Conservation (phyloP, 2,113 vertebrate species). For the Dromas ardeola region DNA sequence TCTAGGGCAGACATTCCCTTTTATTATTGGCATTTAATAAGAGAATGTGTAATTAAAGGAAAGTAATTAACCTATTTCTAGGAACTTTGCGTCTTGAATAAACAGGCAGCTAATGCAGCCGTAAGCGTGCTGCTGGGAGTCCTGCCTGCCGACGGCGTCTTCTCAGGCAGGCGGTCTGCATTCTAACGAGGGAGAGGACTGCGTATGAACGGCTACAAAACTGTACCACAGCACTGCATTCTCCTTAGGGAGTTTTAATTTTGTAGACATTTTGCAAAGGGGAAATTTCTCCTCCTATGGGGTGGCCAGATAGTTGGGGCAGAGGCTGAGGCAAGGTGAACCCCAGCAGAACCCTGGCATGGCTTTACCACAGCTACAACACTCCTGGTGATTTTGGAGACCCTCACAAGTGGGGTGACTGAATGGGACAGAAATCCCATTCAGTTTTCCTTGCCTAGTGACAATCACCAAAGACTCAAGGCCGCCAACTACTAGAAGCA, state of each 20-base stretch:
- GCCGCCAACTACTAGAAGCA: neutral
- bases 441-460: neutral
- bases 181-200: neutral
- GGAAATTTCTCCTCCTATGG: neutral
- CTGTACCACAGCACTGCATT: rapidly evolving
- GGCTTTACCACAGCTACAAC: neutral
- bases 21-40: constrained; percentile 18
- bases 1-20: constrained; percentile 12
- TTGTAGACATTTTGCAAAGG: neutral
- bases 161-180: neutral
- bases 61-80: constrained; percentile 16
- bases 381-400: neutral
- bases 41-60: constrained; percentile 20
- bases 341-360: neutral
- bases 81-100: neutral
- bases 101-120: neutral
- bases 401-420: too few species aligned
- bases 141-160: neutral
- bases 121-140: neutral
- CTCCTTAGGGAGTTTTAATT: neutral
- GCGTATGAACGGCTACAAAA: neutral
- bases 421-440: neutral
- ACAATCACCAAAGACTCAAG: neutral
- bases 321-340: neutral
- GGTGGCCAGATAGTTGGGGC: neutral